Percentiles rank a stretch among this genome's conserved stretches.
Conservation (phyloP, 1,140 invertebrate species). For the Eumaeus atala region DNA sequence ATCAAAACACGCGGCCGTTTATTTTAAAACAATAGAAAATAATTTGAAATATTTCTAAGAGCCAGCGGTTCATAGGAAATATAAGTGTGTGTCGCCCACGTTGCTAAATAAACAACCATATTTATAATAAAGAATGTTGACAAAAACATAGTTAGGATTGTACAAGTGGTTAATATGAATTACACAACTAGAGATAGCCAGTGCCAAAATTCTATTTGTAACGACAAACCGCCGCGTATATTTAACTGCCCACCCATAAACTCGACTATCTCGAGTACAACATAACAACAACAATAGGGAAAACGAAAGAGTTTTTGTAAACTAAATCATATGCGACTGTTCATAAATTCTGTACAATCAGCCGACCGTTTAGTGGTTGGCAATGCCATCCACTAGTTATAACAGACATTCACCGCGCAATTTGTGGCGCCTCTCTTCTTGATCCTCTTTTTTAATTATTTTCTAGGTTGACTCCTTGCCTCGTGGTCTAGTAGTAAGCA, state of each 20-base stretch:
- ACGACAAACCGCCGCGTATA: conserved; percentile 72
- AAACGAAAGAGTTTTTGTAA: conserved; percentile 3
- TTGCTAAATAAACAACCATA: conserved; percentile 17
- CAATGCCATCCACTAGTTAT: neutral
- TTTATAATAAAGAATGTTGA: conserved; percentile 31
- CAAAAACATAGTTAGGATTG: conserved; percentile 54
- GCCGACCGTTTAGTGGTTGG: neutral
- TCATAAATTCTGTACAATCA: too few species aligned
- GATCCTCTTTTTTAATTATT: neutral
- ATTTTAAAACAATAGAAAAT: too few species aligned
- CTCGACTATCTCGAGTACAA: conserved; percentile 40
- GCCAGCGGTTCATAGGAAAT: too few species aligned
- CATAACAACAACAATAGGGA: conserved; percentile 27
- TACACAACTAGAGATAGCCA: conserved; percentile 68
- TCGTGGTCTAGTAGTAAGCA: too few species aligned
- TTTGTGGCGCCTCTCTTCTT: neutral
- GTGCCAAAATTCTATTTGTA: conserved; percentile 73
- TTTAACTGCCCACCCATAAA: conserved; percentile 72
- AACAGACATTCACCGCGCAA: neutral
- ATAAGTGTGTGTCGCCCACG: neutral
- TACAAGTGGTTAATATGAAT: conserved; percentile 68
- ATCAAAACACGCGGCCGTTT: too few species aligned
- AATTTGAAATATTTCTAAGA: too few species aligned
- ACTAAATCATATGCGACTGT: conserved; percentile 4
- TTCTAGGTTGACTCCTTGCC: too few species aligned